phyloP scores from a whole-genome alignment of 2,113 vertebrate genomes.

The Podocnemis expansa region DNA sequence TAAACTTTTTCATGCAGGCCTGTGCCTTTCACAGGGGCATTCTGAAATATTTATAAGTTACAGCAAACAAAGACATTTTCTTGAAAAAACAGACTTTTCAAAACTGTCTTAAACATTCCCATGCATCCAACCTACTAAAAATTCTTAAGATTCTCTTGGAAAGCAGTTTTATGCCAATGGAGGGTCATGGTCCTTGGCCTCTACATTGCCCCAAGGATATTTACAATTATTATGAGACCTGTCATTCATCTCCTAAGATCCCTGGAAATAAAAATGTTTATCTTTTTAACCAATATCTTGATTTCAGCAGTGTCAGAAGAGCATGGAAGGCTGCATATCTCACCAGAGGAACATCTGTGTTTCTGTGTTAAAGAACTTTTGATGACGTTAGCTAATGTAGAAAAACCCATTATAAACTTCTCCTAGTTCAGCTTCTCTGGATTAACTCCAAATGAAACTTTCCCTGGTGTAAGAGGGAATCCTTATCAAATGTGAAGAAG shows the following conservation, averaged over 20 bases:
- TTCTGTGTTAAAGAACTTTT: constrained; percentile 13
- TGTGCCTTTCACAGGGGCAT: background rate
- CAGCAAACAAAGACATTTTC: constrained; percentile 42
- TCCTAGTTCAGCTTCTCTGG: background rate
- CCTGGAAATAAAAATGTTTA: constrained; percentile 55
- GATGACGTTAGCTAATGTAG: background rate
- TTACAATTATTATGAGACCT: constrained; percentile 72
- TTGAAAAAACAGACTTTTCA: constrained; percentile 41
- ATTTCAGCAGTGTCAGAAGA: constrained; percentile 34
- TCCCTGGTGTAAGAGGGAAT: background rate
- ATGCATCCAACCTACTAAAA: constrained; percentile 63
- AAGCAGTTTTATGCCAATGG: constrained; percentile 56
- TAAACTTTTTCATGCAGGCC: constrained; percentile 46
- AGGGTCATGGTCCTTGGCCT: constrained; percentile 70
- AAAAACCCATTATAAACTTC: background rate
- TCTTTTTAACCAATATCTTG: constrained; percentile 59
- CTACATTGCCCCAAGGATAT: constrained; percentile 66
- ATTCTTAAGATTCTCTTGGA: constrained; percentile 69
- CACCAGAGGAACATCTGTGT: constrained; percentile 31
- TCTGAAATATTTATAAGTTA: constrained; percentile 60
- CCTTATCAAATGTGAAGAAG: accelerated
- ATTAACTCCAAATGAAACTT: background rate
- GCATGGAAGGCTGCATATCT: background rate
- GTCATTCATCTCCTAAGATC: constrained; percentile 70
- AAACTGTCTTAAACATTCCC: constrained; percentile 62